These are phyloP conservation scores for Oscheius sp. DNA, from an alignment of 2,888 invertebrate genomes.

Conservation along the genomic window DNA sequence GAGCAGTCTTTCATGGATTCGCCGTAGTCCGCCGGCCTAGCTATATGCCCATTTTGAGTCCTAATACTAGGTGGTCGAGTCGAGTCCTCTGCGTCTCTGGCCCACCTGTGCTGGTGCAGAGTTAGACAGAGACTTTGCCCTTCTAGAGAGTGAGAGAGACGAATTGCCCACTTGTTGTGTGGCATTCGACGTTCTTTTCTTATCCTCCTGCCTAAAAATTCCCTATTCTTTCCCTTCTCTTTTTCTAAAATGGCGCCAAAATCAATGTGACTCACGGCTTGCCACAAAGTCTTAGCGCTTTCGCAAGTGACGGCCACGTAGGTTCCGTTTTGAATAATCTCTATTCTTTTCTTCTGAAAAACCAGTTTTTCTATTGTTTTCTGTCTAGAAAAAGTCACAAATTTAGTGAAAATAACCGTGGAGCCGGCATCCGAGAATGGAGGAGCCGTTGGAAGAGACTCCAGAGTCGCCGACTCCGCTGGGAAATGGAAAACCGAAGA, in stretches of 20 bases:
- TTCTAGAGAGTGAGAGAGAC: conserved; percentile 8
- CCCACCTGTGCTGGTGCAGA: conserved; percentile 6
- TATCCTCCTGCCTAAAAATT: neutral
- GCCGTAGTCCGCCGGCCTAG: neutral
- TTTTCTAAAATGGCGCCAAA: conserved; percentile 10
- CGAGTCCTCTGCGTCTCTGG: conserved; percentile 31
- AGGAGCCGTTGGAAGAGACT: neutral
- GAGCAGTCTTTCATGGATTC: neutral
- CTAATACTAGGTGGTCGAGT: neutral
- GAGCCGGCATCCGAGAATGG: neutral
- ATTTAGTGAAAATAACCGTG: neutral
- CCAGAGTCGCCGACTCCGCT: neutral
- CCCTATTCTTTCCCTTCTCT: conserved; percentile 7
- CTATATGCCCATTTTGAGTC: conserved; percentile 6
- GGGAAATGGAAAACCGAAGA: neutral
- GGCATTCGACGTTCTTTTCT: neutral
- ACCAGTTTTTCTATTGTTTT: too few species aligned
- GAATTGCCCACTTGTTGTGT: conserved; percentile 33
- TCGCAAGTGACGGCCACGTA: too few species aligned
- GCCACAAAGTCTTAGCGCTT: neutral
- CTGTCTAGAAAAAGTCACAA: too few species aligned
- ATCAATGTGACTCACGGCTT: neutral
- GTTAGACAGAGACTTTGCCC: neutral
- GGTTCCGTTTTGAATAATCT: neutral
- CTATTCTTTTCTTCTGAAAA: neutral